Evolutionary conservation across 2,113 vertebrate species (phyloP), one percentile per base, ranked within the genome.

Genomic region (Podarcis muralis): DNA sequence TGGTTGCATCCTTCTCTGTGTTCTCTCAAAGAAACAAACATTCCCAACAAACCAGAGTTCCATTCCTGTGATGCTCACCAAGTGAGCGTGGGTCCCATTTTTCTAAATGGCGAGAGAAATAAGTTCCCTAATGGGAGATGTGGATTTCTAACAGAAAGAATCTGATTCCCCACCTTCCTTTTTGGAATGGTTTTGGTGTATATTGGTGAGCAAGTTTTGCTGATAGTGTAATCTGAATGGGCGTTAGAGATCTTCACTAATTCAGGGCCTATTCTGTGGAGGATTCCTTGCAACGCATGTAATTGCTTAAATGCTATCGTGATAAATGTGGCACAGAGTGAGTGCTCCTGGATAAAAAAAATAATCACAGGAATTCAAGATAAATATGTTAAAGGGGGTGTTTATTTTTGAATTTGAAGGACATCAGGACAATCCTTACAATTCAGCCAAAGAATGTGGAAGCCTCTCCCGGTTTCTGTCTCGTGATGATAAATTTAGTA

Each of bases 181-280:
- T 87, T n/a, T 77, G 57, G 20, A 79, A 15, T 68, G 90, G 86
- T 43, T 48, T 92, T 3, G 1, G 16, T 83, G 25, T 89, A 83
- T 83, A 75, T 12, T 72, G 18, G 74, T 23, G 2, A 13, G 2
- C 80, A 65, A 16, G 0, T 87, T 86, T 48, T 79, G 37, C 79
- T 32, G 9, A 37, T 9, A 66, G n/a, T 5, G 48, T 83, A 65
- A 35, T 48, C 57, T 16, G 22, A n/a, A n/a, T n/a, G 23, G n/a
- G 20, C 20, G 22, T 78, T 81, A 35, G 69, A 69, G 78, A 27
- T 6, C 5, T 53, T 53, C 48, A 48, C 48, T 48, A 48, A 48
- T 48, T 48, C 48, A 53, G 48, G 48, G 48, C 16, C 18, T 82
- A 6, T 2, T 2, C 79, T 37, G 32, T 40, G 4, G 88, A 79